A percentile compares a stretch with the other conserved stretches of the same genome.
These are phyloP conservation scores for Verasper variegatus DNA, from an alignment of 2,113 vertebrate species.

Conservation along the genomic window DNA sequence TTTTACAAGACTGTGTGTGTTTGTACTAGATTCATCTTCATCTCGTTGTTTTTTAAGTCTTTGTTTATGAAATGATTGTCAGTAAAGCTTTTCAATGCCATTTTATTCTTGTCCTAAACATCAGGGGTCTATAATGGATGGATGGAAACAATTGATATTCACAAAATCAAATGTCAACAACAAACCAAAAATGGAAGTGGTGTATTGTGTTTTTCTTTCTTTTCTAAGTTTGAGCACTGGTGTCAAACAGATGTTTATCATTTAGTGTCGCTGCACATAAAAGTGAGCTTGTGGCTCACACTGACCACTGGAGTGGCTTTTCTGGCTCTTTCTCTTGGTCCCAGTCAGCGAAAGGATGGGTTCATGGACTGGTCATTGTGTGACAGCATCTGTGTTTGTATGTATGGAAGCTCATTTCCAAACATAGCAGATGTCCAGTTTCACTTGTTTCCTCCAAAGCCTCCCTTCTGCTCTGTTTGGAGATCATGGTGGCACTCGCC, in stretches of 20 bases:
- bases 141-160: not conserved
- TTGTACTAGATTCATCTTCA: not conserved
- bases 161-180: not conserved
- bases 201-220: not conserved
- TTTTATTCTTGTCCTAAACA: too few relatives aligned
- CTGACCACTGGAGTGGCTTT: not conserved
- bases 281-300: not conserved
- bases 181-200: not conserved
- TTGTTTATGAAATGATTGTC: not conserved
- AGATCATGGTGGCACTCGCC: not conserved
- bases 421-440: constrained; percentile 21
- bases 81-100: not conserved
- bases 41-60: not conserved
- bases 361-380: not conserved
- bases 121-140: not conserved
- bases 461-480: not conserved
- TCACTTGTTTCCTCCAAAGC: not conserved
- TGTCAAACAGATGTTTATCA: not conserved
- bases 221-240: not conserved
- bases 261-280: not conserved
- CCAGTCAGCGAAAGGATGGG: not conserved
- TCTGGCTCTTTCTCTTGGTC: not conserved
- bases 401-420: constrained; percentile 8
- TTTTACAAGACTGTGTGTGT: not conserved
- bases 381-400: not conserved